Conservation (phyloP, 2,113 vertebrate species). For the Stegastes partitus region DNA sequence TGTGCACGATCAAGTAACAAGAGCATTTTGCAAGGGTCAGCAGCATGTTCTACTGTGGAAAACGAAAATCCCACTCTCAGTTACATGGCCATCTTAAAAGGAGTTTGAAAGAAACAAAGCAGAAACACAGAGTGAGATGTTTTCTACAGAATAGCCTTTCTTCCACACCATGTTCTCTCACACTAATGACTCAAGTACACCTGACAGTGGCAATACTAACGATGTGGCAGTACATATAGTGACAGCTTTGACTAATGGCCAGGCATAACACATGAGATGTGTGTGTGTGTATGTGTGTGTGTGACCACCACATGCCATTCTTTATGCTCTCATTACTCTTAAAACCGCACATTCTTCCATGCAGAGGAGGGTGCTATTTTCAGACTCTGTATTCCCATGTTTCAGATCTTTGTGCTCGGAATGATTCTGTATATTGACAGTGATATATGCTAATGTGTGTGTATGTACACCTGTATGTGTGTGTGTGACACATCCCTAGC, state of each 20-base stretch:
- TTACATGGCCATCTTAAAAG: not conserved
- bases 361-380: slow-evolving; percentile 56
- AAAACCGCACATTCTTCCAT: slow-evolving; percentile 45
- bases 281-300: not conserved
- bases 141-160: slow-evolving; percentile 15
- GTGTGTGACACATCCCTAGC: not conserved
- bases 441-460: not conserved
- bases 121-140: slow-evolving; percentile 37
- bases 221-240: slow-evolving; percentile 25
- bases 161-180: slow-evolving; percentile 30
- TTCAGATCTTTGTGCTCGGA: slow-evolving; percentile 19
- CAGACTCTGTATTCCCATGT: slow-evolving; percentile 53
- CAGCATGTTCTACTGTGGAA: not conserved
- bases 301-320: slow-evolving; percentile 20
- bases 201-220: slow-evolving; percentile 50
- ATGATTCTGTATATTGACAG: slow-evolving; percentile 8
- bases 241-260: slow-evolving; percentile 69
- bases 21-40: not conserved
- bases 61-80: not conserved
- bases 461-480: too few species aligned
- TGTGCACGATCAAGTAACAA: not conserved
- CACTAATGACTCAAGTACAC: slow-evolving; percentile 54
- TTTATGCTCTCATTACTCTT: slow-evolving; percentile 67
- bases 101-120: slow-evolving; percentile 13
- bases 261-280: slow-evolving; percentile 20